A percentile compares a stretch with the other conserved stretches of the same genome.
phyloP scores from a whole-genome alignment of 2,797 vertebrate species.

The Todus mexicanus region DNA sequence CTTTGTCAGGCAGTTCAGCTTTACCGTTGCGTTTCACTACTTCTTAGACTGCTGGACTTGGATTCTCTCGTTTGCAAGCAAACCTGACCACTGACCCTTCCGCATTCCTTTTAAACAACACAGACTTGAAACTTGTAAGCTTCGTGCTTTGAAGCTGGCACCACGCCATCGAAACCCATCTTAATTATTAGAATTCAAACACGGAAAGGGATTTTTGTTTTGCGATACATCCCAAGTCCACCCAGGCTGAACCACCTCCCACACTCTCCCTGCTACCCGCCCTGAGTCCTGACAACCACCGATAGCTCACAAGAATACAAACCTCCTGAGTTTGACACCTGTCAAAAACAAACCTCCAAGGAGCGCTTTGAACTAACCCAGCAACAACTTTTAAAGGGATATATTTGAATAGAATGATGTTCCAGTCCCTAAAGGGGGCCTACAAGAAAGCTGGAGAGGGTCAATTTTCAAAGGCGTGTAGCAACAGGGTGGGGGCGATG shows the following conservation, averaged over 20 bases:
- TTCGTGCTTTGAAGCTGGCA: neutral
- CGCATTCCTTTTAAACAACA: neutral
- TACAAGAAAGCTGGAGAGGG: too few species aligned
- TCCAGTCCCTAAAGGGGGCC: too few species aligned
- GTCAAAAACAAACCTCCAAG: neutral
- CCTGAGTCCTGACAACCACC: accelerated
- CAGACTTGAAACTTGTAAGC: neutral
- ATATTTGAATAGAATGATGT: neutral
- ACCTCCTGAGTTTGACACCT: neutral
- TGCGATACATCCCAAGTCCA: neutral
- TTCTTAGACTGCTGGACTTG: neutral
- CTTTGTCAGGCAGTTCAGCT: neutral
- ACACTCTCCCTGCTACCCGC: neutral
- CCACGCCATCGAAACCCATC: neutral
- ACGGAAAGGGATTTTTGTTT: neutral
- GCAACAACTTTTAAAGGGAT: neutral
- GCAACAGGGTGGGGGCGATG: too few species aligned
- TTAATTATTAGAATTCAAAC: neutral
- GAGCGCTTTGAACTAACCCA: neutral
- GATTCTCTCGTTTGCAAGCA: neutral
- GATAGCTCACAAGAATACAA: neutral
- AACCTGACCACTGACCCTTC: neutral
- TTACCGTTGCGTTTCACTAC: neutral
- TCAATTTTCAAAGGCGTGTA: too few species aligned
- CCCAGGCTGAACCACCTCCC: neutral